Base-by-base conservation (phyloP, 2,888 invertebrate genomes). In the Andrena fulva region DNA sequence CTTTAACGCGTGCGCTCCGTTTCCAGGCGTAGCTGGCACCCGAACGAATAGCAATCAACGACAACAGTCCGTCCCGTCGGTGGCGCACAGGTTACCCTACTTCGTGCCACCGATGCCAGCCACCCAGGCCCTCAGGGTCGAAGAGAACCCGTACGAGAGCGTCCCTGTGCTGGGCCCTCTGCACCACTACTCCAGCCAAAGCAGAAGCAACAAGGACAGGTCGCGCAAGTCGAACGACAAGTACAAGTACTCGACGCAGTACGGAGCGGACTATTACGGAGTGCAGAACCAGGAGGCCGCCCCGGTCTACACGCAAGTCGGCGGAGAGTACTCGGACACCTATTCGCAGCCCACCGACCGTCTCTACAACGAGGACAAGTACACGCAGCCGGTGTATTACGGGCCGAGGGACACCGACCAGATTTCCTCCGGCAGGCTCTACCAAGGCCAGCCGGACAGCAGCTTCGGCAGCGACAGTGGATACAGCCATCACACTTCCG, bases 381-480 rank as follows among this genome's bases (percentile, higher is more conserved):
- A 93, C 82, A 90, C 91, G 31, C 93, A 93, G 50, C 92, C 93
- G 52, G 91, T 93, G 68, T 93, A 92, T 70, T 93, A 93, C 80
- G 90, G 89, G 20, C 84, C 92, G 4, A 89, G 92, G 5, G 93
- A 92, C 64, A 85, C 81, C 63, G 91, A 92, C 31, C 91, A 91
- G 70, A 86, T 91, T n/a, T 82, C 91, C 2, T 82, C 91, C 27
- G 92, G 91, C 74, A 86, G 90, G 85, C 73, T 93, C 78, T 92
- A 93, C 88, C 90, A 94, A 87, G 90, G 94, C 64, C 92, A 93
- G 42, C 91, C 92, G 85, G 92, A 94, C 90, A 97, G 97, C 5
- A 97, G 97, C 4, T 96, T 97, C 87, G 97, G 97, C 42, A 97
- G 97, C 8, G 97, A 97, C 94, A 97, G 97, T 63, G 97, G 97